Percentiles rank a stretch among this genome's conserved stretches.
phyloP scores from a whole-genome alignment of 2,113 vertebrate species.

The Channa argus region DNA sequence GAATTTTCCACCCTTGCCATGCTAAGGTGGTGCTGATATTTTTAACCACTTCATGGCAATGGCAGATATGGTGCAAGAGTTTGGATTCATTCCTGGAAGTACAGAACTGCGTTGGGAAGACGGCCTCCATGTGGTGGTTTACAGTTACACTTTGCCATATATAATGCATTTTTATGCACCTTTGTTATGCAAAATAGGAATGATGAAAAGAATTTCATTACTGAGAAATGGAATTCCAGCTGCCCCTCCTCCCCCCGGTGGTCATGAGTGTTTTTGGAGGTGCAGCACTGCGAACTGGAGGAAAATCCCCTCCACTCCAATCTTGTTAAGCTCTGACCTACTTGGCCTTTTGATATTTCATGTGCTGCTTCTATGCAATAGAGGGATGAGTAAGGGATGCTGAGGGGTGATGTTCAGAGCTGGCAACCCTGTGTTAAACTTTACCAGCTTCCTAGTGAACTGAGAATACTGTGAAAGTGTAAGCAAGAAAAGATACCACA shows the following conservation, averaged over 20 bases:
- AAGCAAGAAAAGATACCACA: constrained; percentile 10
- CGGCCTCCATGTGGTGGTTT: constrained; percentile 46
- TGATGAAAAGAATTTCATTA: constrained; percentile 80
- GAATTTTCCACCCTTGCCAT: constrained; percentile 31
- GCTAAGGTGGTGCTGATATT: constrained; percentile 38
- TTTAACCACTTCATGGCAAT: constrained; percentile 44
- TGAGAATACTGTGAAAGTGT: constrained; percentile 10
- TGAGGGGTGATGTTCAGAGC: constrained; percentile 7
- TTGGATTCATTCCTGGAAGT: constrained; percentile 51
- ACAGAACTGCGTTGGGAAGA: constrained; percentile 16
- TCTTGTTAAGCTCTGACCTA: constrained; percentile 63
- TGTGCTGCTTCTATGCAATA: constrained; percentile 39
- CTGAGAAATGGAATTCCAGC: constrained; percentile 71
- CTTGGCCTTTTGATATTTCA: constrained; percentile 68
- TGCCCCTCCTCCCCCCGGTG: constrained; percentile 61
- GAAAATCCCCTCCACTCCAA: constrained; percentile 71
- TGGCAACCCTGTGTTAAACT: constrained; percentile 20
- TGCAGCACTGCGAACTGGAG: constrained; percentile 54
- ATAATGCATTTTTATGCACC: constrained; percentile 74
- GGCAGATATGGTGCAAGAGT: constrained; percentile 21
- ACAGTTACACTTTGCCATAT: constrained; percentile 62
- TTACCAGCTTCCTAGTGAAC: constrained; percentile 19
- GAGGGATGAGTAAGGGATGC: constrained; percentile 30
- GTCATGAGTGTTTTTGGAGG: constrained; percentile 61
- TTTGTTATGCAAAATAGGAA: constrained; percentile 79